Evolutionary conservation across 2,113 vertebrate genomes (phyloP).

Genomic region (Albula glossodonta): DNA sequence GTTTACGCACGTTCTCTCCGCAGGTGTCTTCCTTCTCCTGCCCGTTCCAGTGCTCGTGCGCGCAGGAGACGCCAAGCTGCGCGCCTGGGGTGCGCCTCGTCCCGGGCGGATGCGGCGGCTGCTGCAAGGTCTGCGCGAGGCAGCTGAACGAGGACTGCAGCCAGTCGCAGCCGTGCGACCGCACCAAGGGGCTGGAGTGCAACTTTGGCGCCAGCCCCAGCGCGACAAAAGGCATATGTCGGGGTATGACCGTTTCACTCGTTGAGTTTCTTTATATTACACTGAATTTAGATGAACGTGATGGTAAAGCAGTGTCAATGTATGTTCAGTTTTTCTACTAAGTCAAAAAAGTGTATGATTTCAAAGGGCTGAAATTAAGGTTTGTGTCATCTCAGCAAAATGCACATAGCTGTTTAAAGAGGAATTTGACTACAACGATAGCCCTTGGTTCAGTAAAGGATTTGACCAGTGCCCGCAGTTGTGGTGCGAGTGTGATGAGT

Average conservation of each 20-base stretch:
- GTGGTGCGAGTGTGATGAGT: background rate
- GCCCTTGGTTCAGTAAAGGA: too few species aligned
- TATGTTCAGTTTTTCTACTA: too few species aligned
- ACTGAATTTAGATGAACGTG: background rate
- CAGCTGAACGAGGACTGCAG: constrained; percentile 98
- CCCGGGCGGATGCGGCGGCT: constrained; percentile 82
- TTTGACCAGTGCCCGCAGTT: too few species aligned
- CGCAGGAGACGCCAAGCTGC: constrained; percentile 81
- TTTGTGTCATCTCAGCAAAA: too few species aligned
- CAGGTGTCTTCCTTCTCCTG: constrained; percentile 53
- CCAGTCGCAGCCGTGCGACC: constrained; percentile 88
- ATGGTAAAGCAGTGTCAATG: too few species aligned
- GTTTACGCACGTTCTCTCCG: too few species aligned
- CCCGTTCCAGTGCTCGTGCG: constrained; percentile 81
- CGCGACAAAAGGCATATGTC: constrained; percentile 91
- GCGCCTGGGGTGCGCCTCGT: constrained; percentile 90
- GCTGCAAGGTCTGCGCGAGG: constrained; percentile 91
- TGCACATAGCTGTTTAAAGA: too few species aligned
- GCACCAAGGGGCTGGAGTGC: constrained; percentile 96
- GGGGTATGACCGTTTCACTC: constrained; percentile 73
- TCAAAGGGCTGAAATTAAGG: too few species aligned
- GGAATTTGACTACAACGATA: too few species aligned
- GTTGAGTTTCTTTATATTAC: too few species aligned
- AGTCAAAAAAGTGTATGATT: too few species aligned
- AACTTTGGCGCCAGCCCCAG: constrained; percentile 93